Evolutionary conservation across 2,113 vertebrate genomes (phyloP), one percentile per base, ranked within the genome.

Genomic region (Ornithorhynchus anatinus): DNA sequence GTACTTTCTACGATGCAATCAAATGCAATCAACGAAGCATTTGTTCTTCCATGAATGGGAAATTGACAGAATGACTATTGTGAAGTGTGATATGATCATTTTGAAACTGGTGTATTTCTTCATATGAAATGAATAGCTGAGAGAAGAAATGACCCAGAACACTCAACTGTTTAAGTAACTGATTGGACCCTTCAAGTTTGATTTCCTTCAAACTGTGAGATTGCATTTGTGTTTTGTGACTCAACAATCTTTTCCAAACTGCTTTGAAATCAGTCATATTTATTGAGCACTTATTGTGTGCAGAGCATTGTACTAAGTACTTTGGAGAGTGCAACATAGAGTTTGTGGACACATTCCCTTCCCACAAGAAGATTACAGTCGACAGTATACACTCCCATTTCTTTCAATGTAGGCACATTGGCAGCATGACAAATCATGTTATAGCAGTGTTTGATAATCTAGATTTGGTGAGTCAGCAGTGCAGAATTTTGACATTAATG

Each of bases 1-100:
- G n/a, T n/a, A n/a, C n/a, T n/a, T n/a, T n/a, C n/a, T n/a, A n/a
- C n/a, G n/a, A n/a, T n/a, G n/a, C n/a, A n/a, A n/a, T n/a, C n/a
- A n/a, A n/a, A n/a, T 37, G 75, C 79, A 80, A 88, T 88, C 81
- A 88, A 59, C 44, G 52, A 77, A 48, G 75, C 78, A 29, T 75
- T 85, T 84, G 72, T 84, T 77, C 53, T 70, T 5, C 52, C 37
- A 39, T 61, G 38, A 36, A 61, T 36, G 31, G 19, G 47, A 25
- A 75, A 75, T 62, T 52, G 60, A 64, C 62, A 73, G 61, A 75
- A 65, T 72, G 76, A 47, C 75, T 80, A 17, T 40, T 59, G 31
- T 72, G 57, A 75, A 68, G 69, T 59, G 44, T 64, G 75, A 63
- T n/a, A 2, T 78, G 60, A 51, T 69, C 62, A 75, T 58, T 79